These are phyloP conservation scores for Anagyrus pseudococci DNA, from an alignment of 2,888 invertebrate genomes.

Conservation along the genomic window DNA sequence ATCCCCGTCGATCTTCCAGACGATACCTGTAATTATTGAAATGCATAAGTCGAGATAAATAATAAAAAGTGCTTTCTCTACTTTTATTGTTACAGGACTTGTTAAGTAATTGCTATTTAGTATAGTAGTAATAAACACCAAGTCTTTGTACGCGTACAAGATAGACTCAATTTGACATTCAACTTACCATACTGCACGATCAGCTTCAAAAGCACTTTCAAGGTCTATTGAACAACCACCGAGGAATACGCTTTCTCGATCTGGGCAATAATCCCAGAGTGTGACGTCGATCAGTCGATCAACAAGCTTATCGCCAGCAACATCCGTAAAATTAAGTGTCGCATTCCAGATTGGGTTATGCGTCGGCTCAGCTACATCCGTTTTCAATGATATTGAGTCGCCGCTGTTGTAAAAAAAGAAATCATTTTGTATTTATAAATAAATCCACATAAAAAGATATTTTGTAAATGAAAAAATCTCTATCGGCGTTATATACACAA, in stretches of 20 bases:
- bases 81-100: too few relatives aligned
- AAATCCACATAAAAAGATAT: too few relatives aligned
- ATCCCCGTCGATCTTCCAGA: constrained; percentile 77
- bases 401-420: constrained; percentile 65
- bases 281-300: constrained; percentile 85
- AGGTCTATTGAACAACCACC: constrained; percentile 83
- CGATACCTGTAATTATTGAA: constrained; percentile 67
- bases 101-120: too few relatives aligned
- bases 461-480: too few relatives aligned
- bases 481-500: too few relatives aligned
- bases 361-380: constrained; percentile 84
- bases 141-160: not conserved
- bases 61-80: too few relatives aligned
- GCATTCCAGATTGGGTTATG: constrained; percentile 94
- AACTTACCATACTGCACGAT: constrained; percentile 81
- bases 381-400: constrained; percentile 79
- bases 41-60: too few relatives aligned
- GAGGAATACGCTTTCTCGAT: constrained; percentile 81
- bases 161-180: not conserved
- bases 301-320: constrained; percentile 80
- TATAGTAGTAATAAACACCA: too few relatives aligned
- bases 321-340: constrained; percentile 81
- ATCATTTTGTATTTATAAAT: too few relatives aligned
- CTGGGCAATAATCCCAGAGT: constrained; percentile 86
- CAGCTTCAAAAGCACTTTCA: constrained; percentile 84